Base-by-base conservation (phyloP, 2,113 vertebrate species). In the Paramormyrops kingsleyae region DNA sequence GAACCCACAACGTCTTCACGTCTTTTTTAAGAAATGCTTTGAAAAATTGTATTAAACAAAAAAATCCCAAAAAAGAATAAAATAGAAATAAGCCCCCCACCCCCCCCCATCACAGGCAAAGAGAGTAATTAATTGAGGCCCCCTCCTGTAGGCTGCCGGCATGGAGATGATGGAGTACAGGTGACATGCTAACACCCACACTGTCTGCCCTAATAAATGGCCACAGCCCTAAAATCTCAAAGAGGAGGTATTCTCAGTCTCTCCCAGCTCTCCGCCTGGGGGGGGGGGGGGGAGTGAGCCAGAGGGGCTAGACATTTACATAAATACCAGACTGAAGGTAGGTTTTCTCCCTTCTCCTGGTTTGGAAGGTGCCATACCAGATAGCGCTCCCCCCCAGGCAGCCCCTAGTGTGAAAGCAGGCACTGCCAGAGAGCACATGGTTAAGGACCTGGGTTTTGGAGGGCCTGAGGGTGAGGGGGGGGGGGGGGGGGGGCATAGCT, bases 311-410 rank as follows among this genome's bases (percentile, higher is more conserved):
- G 21, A 24, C 17, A 84, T 84, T 84, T 84, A 84, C 83, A 84
- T 84, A 84, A 84, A 84, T 46, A 9, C 39, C 83, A 84, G 83
- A 84, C 83, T 84, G 83, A 84, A 84, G 44, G 83, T 47, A 84
- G 83, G 83, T 44, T 84, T 47, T 84, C 83, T 47, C 39, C 39
- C 83, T 35, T 46, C 83, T 44, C 17, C 83, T 24, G 42, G 83
- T 84, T 47, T 84, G 42, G 83, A 84, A 19, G 24, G 83, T 47
- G 44, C 15, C 12, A 3, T 42, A 27, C 17, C 17, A n/a, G 17
- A 44, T 17, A 83, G 42, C 0, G 17, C 39, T 44, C 80, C 19
- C 8, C 17, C 24, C 44, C 44, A 1, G 44, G 15, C 42, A 17
- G 21, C 83, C 44, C 19, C 42, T 47, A 21, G 6, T 47, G 39